Evolutionary conservation across 1,140 invertebrate species (phyloP), one percentile per base, ranked within the genome.

Genomic region (Lerema accius): DNA sequence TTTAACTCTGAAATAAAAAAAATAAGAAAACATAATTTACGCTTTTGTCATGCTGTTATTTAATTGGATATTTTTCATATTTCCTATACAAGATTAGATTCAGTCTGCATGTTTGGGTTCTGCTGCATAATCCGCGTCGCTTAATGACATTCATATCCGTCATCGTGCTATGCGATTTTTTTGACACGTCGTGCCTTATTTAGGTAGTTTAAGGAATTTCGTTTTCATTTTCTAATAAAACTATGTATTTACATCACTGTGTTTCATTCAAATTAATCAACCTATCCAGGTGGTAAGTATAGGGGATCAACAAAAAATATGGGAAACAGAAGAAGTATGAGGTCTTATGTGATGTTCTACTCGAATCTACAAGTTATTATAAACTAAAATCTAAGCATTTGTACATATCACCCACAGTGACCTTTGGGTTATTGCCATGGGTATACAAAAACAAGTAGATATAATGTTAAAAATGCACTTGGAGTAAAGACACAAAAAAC

Each of bases 161-260:
- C 63, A 65, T 59, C 65, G 69, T 53, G 60, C 65, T 68, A 55
- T 71, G 66, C 76, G 72, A 68, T 79, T 76, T 76, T 61, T 73
- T 82, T 69, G 72, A 86, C 79, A 82, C 82, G 76, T 88, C 76
- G 86, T 90, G 86, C 86, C 86, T 90, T 89, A 89, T 89, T 78
- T 86, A 88, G 81, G 78, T 88, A 86, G 83, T 82, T 45, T 88
- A 89, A 86, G 84, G 75, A 78, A 86, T 84, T 89, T 88, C 84
- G 84, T 89, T 89, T 89, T 87, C 84, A 88, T 88, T 89, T 89
- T 89, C 73, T 89, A 89, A 89, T 89, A 89, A 88, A 89, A 82
- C 63, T 80, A 81, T 79, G 70, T 85, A 86, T 86, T 84, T 84
- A 82, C 66, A 71, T 15, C 17, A 49, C 2, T 65, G 59, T 63